phyloP scores from a whole-genome alignment of 2,797 vertebrate genomes.

The Fratercula arctica region DNA sequence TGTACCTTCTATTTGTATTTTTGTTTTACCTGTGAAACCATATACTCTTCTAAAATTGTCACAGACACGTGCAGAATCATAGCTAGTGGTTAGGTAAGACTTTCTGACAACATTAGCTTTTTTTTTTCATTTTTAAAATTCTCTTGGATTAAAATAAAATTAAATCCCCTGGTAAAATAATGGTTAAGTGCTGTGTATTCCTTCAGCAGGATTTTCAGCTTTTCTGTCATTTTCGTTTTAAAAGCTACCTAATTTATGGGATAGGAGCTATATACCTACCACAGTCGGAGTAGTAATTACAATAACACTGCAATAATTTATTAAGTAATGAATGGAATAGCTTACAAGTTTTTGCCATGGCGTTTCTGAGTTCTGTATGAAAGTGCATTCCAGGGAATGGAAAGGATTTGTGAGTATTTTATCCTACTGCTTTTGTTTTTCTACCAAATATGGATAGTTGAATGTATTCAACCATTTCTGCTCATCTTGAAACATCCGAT shows the following conservation, averaged over 20 bases:
- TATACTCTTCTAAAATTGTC: not conserved
- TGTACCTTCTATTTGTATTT: not conserved
- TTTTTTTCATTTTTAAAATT: not conserved
- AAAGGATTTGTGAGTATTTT: not conserved
- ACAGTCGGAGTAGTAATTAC: not conserved
- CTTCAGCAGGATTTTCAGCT: not conserved
- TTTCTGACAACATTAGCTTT: not conserved
- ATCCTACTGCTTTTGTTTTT: not conserved
- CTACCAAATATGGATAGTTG: not conserved
- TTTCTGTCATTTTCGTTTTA: not conserved
- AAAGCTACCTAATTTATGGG: not conserved
- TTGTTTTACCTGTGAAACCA: not conserved
- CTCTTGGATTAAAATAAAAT: not conserved
- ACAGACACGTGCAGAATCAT: not conserved
- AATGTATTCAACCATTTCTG: not conserved
- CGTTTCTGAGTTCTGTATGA: not conserved
- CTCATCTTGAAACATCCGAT: not conserved
- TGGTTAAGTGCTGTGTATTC: fast-evolving
- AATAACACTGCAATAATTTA: not conserved
- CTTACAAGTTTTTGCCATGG: not conserved
- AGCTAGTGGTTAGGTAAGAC: not conserved
- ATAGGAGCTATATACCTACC: not conserved
- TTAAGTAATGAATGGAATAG: not conserved
- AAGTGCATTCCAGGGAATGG: not conserved
- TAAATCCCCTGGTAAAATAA: not conserved